Evolutionary conservation across 2,888 invertebrate genomes (phyloP), one percentile per base, ranked within the genome.

Genomic region (Syrphus vitripennis): DNA sequence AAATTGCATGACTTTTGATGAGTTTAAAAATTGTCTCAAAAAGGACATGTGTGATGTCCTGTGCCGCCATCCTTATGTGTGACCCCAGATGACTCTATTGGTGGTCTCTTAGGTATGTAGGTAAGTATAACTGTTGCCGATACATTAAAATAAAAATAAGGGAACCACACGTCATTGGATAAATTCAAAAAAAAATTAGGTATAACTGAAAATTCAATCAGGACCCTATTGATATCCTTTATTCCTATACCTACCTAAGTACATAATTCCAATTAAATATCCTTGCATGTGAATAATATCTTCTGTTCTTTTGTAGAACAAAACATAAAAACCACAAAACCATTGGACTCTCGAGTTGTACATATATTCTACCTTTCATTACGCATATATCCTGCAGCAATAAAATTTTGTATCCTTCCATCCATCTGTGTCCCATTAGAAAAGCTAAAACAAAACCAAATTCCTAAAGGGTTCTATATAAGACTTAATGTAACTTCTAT

Each of bases 1-100:
- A 78, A 86, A 86, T 86, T 86, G 86, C 86, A 86, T 86, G 82
- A 86, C 86, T 86, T 74, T 69, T 81, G 82, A 86, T 53, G 84
- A 67, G 40, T 75, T 75, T 14, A 9, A 69, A 40, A 81, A 81
- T 59, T 80, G 65, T 77, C 71, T 77, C 67, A 71, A 72, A n/a
- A 67, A 69, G 61, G 81, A 86, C 86, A 86, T 78, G 77, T 84
- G 76, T 75, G n/a, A n/a, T n/a, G 53, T 63, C 59, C 59, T 70
- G 69, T 75, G 45, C 78, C 53, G 59, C 40, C 34, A 71, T 71
- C 59, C n/a, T n/a, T n/a, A n/a, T n/a, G n/a, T 19, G 48, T 72
- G 81, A 81, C 72, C 72, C 86, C 86, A 86, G 86, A 86, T 86
- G 82, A 86, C 86, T 86, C 86, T 77, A 86, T 86, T 86, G 86